These are phyloP conservation scores for Spodoptera exigua DNA, from an alignment of 2,888 invertebrate genomes.

Conservation along the genomic window DNA sequence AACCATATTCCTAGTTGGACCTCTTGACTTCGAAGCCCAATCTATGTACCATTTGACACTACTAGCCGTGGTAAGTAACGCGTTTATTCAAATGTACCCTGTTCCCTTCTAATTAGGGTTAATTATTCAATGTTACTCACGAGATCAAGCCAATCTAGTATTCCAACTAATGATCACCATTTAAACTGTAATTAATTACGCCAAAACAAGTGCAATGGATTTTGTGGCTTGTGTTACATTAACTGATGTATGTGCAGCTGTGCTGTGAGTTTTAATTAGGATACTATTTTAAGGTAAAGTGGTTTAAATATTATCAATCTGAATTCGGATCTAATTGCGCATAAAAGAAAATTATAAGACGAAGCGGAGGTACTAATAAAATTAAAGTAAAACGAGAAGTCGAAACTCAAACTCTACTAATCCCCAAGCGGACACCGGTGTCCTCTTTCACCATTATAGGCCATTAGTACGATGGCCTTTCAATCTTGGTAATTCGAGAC, in stretches of 20 bases:
- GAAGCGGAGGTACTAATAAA: too few species aligned
- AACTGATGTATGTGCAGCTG: constrained; percentile 5
- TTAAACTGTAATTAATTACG: constrained; percentile 57
- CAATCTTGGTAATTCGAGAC: too few species aligned
- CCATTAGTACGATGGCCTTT: too few species aligned
- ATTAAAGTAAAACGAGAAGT: too few species aligned
- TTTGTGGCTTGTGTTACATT: constrained; percentile 34
- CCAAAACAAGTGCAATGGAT: constrained; percentile 48
- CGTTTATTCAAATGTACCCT: constrained; percentile 52
- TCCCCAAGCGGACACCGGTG: too few species aligned
- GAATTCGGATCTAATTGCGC: too few species aligned
- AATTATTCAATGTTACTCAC: constrained; percentile 55
- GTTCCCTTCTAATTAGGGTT: constrained; percentile 56
- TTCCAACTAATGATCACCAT: constrained; percentile 52
- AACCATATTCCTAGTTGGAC: constrained; percentile 93
- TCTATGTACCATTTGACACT: constrained; percentile 96
- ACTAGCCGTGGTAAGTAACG: constrained; percentile 93
- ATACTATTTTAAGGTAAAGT: too few species aligned
- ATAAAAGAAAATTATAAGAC: too few species aligned
- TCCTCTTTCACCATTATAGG: too few species aligned
- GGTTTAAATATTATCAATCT: too few species aligned
- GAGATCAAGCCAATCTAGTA: constrained; percentile 55
- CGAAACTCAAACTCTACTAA: too few species aligned
- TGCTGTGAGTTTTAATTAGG: not conserved
- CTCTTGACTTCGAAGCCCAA: constrained; percentile 96